These are phyloP conservation scores for Bacillus rossius DNA, from an alignment of 1,140 invertebrate species.

Conservation along the genomic window DNA sequence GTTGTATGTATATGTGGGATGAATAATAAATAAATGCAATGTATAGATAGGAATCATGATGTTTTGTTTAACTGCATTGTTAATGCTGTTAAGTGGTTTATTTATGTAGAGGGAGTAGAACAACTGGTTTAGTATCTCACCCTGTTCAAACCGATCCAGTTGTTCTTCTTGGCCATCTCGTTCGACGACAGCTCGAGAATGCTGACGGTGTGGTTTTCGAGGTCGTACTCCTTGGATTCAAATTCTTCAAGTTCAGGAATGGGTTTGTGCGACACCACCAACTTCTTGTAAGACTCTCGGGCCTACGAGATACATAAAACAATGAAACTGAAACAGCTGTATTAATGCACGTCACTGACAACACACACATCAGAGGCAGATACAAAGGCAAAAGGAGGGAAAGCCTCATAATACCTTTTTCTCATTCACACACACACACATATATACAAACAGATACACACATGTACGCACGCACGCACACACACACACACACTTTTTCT, in stretches of 20 bases:
- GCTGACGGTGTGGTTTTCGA: slow-evolving; percentile 68
- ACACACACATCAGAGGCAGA: background rate
- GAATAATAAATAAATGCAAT: slow-evolving; percentile 5
- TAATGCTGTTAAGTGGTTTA: background rate
- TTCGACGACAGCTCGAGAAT: slow-evolving; percentile 62
- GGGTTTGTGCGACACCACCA: slow-evolving; percentile 54
- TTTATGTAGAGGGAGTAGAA: background rate
- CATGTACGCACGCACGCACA: too few species aligned
- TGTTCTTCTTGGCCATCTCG: slow-evolving; percentile 55
- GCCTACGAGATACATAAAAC: slow-evolving; percentile 41
- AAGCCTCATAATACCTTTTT: background rate
- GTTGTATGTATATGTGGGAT: too few species aligned
- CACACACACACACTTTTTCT: too few species aligned
- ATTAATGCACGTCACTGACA: background rate
- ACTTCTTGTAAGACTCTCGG: slow-evolving; percentile 57
- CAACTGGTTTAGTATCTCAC: slow-evolving; percentile 27
- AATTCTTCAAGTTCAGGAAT: slow-evolving; percentile 62
- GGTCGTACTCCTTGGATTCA: slow-evolving; percentile 59
- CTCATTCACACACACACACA: background rate
- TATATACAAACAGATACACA: too few species aligned
- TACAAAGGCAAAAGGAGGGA: background rate
- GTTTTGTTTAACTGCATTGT: background rate
- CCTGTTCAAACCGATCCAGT: slow-evolving; percentile 63
- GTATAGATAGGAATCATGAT: background rate
- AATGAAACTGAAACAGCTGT: background rate